phyloP scores from a whole-genome alignment of 2,797 vertebrate genomes.

The Clangula hyemalis region DNA sequence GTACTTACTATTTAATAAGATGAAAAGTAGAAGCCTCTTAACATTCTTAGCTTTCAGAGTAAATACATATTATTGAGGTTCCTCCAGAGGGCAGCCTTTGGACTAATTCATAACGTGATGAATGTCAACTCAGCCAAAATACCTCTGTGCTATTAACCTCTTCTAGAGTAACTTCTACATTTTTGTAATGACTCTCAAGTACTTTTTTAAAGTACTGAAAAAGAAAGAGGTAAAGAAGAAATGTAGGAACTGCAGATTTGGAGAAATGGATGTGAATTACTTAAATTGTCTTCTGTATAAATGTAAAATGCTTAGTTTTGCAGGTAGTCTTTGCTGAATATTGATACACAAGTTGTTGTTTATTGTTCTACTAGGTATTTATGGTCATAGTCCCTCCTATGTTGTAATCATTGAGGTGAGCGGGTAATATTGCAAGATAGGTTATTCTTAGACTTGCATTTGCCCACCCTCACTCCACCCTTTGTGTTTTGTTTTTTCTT shows the following conservation, averaged over 20 bases:
- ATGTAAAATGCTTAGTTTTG: background rate
- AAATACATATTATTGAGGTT: background rate
- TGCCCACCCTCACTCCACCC: rapidly evolving
- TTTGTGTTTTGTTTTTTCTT: background rate
- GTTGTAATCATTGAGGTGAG: background rate
- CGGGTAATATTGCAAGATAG: background rate
- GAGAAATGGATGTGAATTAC: background rate
- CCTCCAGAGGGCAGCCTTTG: constrained; percentile 44
- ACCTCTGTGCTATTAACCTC: background rate
- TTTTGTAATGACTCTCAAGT: background rate
- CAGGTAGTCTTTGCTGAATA: background rate
- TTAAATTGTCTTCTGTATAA: background rate
- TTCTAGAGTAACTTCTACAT: background rate
- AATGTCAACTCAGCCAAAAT: background rate
- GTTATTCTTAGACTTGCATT: background rate
- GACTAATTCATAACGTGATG: background rate
- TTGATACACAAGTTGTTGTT: background rate
- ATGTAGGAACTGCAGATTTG: background rate
- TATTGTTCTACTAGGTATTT: background rate
- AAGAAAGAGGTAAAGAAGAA: background rate
- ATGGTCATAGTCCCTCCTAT: background rate
- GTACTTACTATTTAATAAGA: background rate
- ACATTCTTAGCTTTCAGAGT: background rate
- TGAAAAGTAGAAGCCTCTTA: background rate
- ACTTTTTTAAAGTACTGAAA: background rate